Evolutionary conservation across 2,797 vertebrate genomes (phyloP), one percentile per base, ranked within the genome.

Genomic region (Chrysolophus pictus): DNA sequence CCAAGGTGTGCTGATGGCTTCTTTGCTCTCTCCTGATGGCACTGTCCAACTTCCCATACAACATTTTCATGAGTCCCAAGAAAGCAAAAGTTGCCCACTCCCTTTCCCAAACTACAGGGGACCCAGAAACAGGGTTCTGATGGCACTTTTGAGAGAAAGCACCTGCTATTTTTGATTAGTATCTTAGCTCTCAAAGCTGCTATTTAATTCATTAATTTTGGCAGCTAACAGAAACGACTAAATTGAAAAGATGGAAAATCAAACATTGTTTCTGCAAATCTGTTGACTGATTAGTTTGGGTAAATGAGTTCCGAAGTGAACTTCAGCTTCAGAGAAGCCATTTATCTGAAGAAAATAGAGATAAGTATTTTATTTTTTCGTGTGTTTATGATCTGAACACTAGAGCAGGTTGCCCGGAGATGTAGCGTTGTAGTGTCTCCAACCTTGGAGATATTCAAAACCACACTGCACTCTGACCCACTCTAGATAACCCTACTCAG

Each of bases 171-270:
- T 96, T 87, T 95, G 59, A 94, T 85, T 88, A 85, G 33, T 21
- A 41, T 64, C 26, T 75, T 72, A 85, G 55, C 19, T 84, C 44
- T 93, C 53, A 86, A 79, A 80, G 18, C 53, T 69, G 14, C 1
- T 2, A 13, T 44, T 93, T 84, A 85, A 94, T 88, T 88, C 87
- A 92, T 94, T 89, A 81, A 84, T 95, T 91, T 88, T 95, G 78
- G 68, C 76, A 91, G 62, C 60, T 88, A 90, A 75, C 85, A 89
- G 51, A 89, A 94, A 93, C 65, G 0, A 86, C 68, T 90, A 77
- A 86, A 82, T 88, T 73, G 87, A 88, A 86, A 81, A 89, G 60
- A 37, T 8, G 11, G 39, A 47, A 73, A 91, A 90, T 88, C 87
- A 95, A 55, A 65, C 28, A 65, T 63, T 0, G 0, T 86, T 92